These are phyloP conservation scores for Leptestheria dahalacensis DNA, from an alignment of 1,140 invertebrate species.

Conservation along the genomic window DNA sequence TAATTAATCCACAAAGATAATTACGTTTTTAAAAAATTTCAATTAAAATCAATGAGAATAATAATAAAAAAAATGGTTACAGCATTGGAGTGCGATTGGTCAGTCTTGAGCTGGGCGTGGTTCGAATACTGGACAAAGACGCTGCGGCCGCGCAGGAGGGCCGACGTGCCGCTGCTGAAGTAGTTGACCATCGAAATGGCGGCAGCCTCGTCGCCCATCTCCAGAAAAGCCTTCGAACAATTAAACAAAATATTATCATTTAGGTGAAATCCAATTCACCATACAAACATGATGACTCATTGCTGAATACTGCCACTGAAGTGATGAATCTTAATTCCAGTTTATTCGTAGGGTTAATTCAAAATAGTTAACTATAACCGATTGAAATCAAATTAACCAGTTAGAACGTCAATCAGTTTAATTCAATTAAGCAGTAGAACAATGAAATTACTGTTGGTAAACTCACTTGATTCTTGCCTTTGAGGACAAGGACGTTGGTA, in stretches of 20 bases:
- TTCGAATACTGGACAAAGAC: conserved; percentile 98
- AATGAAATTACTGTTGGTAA: neutral
- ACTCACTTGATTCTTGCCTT: conserved; percentile 85
- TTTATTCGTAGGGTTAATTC: no score
- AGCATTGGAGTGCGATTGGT: conserved; percentile 79
- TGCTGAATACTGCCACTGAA: no score
- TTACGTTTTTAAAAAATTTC: conserved; percentile 6
- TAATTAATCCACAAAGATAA: no score
- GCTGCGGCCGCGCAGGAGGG: conserved; percentile 75
- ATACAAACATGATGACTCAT: no score
- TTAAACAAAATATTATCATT: conserved; percentile 23
- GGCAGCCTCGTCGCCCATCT: conserved; percentile 85
- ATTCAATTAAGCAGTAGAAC: neutral
- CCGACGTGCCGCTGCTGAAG: conserved; percentile 65
- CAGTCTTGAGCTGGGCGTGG: conserved; percentile 95
- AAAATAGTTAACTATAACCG: no score
- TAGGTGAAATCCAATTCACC: conserved; percentile 18
- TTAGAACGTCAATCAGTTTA: no score
- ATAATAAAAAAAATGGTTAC: conserved; percentile 34
- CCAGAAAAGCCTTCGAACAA: conserved; percentile 73
- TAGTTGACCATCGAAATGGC: conserved; percentile 89
- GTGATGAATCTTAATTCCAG: no score
- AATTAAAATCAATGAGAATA: neutral
- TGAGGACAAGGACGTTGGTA: conserved; percentile 88
- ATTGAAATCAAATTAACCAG: no score